phyloP scores from a whole-genome alignment of 2,113 vertebrate genomes.

The Actenoides lindsayi region DNA sequence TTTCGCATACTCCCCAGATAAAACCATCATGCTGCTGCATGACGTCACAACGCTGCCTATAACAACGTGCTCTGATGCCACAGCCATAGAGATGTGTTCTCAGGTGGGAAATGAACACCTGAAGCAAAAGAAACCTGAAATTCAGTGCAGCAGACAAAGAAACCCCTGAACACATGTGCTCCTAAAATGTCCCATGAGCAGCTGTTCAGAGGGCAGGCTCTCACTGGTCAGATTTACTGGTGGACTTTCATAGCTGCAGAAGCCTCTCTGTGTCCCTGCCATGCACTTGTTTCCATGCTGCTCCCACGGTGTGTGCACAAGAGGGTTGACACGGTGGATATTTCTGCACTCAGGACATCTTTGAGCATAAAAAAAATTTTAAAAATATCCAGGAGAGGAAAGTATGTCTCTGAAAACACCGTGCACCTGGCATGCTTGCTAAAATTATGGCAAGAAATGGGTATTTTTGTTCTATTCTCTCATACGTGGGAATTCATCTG shows the following conservation, averaged over 20 bases:
- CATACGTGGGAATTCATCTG: background rate
- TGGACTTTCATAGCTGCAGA: background rate
- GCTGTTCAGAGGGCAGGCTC: background rate
- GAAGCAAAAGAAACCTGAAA: background rate
- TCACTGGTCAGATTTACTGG: background rate
- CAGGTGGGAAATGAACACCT: background rate
- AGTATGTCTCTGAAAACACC: fast-evolving
- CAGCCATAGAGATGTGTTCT: background rate
- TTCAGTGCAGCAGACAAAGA: background rate
- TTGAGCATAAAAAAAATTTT: fast-evolving
- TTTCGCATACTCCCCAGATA: background rate
- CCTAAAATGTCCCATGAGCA: background rate
- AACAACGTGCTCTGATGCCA: background rate
- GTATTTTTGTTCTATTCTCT: background rate
- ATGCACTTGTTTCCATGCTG: background rate
- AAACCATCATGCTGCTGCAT: fast-evolving
- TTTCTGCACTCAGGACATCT: background rate
- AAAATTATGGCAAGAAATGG: background rate
- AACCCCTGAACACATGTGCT: background rate
- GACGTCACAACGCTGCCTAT: background rate
- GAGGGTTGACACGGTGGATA: fast-evolving
- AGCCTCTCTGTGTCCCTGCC: background rate
- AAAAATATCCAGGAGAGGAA: background rate
- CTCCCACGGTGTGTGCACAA: background rate
- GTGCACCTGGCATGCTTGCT: background rate